Conservation (phyloP, 2,888 invertebrate species). For the Syritta pipiens region DNA sequence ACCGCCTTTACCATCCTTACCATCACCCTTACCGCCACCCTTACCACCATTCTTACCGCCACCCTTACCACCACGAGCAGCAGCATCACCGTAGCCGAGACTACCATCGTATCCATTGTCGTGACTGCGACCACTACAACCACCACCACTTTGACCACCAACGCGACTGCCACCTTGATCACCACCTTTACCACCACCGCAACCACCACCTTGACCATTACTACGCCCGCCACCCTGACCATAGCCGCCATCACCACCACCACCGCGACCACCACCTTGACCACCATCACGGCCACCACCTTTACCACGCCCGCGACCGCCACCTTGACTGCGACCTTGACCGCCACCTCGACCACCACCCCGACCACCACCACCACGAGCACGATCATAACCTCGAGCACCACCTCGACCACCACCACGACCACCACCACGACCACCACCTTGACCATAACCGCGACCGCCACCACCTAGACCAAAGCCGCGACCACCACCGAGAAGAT, state of each 20-base stretch:
- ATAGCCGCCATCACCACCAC: neutral
- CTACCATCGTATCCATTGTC: neutral
- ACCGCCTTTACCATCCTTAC: neutral
- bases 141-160: too few species aligned
- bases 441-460: neutral
- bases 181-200: neutral
- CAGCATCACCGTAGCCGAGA: neutral
- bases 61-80: too few species aligned
- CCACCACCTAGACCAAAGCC: slow-evolving; percentile 16
- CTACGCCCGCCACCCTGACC: neutral
- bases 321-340: neutral
- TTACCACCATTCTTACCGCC: too few species aligned
- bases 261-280: neutral
- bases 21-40: neutral
- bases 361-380: neutral
- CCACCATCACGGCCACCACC: neutral
- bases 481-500: too few species aligned
- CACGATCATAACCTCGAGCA: neutral
- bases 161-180: too few species aligned
- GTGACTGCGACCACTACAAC: too few species aligned
- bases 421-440: slow-evolving; percentile 37
- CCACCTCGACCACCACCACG: neutral
- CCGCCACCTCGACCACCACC: neutral
- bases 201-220: neutral
- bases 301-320: neutral